Base-by-base conservation (phyloP, 2,888 invertebrate species). In the Gari tellinella region DNA sequence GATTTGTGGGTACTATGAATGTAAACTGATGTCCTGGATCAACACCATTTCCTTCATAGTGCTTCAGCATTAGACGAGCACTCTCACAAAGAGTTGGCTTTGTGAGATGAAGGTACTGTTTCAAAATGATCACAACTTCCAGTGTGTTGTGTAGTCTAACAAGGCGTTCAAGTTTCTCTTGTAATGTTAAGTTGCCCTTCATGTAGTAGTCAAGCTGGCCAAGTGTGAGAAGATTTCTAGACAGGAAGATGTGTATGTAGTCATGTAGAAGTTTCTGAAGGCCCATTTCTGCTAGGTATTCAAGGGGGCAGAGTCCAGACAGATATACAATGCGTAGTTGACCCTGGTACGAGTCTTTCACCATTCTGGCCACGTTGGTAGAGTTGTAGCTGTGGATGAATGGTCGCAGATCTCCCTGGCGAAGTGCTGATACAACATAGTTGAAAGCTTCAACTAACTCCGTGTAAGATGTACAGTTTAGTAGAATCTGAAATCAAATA, bases 281-380 rank as follows among this genome's bases (percentile, higher is more conserved):
- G 2, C 90, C 90, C 38, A 89, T 86, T 70, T 90, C 90, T 12
- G 85, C 86, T 2, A 89, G 68, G 15, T 89, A 82, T 26, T 80
- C 75, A 8, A 89, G 70, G 2, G 89, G 86, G 43, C 79, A 72
- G 7, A 77, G 53, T 14, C 88, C 89, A 7, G 72, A 72, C 37
- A 89, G 68, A 38, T 80, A 67, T 1, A 87, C 86, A 14, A 74
- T 63, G 8, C 83, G 64, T 41, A 87, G 74, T 51, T 85, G 83
- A 14, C 85, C 84, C n/a, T 74, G 62, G 78, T 84, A 89, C 0
- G 88, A 88, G 49, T 86, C 85, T 5, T 84, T 77, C 10, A 90
- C 85, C 64, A 89, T 82, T 62, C 86, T 79, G 21, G 88, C 90
- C 10, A 90, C 73, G 1, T 81, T 85, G 2, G 87, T 85, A 23